A percentile compares a stretch with the other conserved stretches of the same genome.
These are phyloP conservation scores for Eudemis profundana DNA, from an alignment of 2,888 invertebrate genomes.

Conservation along the genomic window DNA sequence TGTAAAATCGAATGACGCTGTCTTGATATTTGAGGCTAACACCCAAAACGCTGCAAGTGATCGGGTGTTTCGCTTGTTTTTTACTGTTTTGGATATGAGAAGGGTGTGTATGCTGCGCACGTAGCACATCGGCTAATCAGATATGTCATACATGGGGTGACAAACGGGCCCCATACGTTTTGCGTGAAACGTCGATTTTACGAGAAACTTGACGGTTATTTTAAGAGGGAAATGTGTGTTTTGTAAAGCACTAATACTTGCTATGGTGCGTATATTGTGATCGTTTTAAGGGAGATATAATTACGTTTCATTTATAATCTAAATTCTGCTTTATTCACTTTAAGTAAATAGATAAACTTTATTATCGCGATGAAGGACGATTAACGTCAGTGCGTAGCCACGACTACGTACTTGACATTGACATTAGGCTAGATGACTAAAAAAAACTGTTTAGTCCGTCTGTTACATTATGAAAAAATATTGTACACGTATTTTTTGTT, in stretches of 20 bases:
- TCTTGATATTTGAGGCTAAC: neutral
- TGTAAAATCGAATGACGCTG: neutral
- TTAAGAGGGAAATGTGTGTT: neutral
- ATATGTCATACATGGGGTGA: slow-evolving; percentile 24
- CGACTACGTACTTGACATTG: too few species aligned
- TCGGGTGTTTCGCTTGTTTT: slow-evolving; percentile 13
- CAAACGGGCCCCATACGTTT: slow-evolving; percentile 11
- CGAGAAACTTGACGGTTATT: slow-evolving; percentile 1
- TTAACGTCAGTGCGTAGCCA: too few species aligned
- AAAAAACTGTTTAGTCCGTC: too few species aligned
- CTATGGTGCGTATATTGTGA: neutral
- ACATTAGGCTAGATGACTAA: too few species aligned
- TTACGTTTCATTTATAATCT: too few species aligned
- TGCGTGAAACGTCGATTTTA: slow-evolving; percentile 6
- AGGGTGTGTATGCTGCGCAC: slow-evolving; percentile 13
- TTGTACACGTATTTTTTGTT: too few species aligned
- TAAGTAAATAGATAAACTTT: too few species aligned
- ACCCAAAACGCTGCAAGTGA: neutral
- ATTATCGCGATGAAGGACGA: too few species aligned
- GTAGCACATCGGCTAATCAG: slow-evolving; percentile 26
- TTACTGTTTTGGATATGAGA: slow-evolving; percentile 4
- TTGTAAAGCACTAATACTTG: neutral
- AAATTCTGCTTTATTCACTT: too few species aligned
- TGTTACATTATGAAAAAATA: too few species aligned
- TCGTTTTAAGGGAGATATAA: neutral